Conservation (phyloP, 2,888 invertebrate species). For the Lamellibrachia satsuma region DNA sequence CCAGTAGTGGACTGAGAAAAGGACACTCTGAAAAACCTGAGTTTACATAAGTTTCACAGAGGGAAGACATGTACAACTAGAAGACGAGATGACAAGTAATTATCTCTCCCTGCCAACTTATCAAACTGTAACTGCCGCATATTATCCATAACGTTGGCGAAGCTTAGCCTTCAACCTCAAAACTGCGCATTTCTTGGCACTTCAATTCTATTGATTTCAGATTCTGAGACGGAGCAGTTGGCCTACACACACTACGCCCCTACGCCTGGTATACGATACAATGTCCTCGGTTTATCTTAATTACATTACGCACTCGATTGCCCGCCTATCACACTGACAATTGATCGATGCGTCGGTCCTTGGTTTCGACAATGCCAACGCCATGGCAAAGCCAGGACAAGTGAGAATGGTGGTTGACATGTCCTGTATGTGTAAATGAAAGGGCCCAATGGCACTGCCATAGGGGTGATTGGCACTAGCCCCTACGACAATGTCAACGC, state of each 20-base stretch:
- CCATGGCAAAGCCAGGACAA: neutral
- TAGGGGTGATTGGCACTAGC: neutral
- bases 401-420: neutral
- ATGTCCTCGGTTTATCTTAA: neutral
- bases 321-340: neutral
- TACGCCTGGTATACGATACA: neutral
- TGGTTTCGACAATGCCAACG: neutral
- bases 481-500: neutral
- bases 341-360: neutral
- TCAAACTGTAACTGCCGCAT: neutral
- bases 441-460: too few relatives aligned
- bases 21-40: too few relatives aligned
- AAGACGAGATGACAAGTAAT: too few relatives aligned
- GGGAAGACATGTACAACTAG: too few relatives aligned
- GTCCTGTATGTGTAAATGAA: neutral
- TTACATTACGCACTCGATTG: conserved; percentile 13
- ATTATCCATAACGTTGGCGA: neutral
- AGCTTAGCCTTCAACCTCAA: neutral
- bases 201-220: conserved; percentile 12
- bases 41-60: too few relatives aligned
- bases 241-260: neutral
- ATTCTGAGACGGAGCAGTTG: neutral
- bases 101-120: too few relatives aligned
- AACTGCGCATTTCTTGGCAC: neutral
- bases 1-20: too few relatives aligned